A percentile compares a stretch with the other conserved stretches of the same genome.
phyloP scores from a whole-genome alignment of 2,797 vertebrate genomes.

The Enteromius thamalakanensis region DNA sequence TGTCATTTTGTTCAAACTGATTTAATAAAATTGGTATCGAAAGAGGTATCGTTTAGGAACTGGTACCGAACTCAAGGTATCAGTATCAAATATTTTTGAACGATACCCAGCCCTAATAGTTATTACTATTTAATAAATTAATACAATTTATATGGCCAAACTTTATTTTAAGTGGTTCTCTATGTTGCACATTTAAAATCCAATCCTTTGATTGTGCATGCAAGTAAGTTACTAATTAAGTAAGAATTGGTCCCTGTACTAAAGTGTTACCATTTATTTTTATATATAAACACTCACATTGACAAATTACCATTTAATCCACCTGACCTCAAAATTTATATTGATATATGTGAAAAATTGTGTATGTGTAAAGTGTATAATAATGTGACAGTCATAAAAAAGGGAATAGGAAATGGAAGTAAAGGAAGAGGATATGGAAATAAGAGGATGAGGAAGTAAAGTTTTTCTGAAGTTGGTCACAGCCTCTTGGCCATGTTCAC shows the following conservation, averaged over 20 bases:
- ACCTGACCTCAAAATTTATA: not conserved
- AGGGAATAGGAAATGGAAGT: not conserved
- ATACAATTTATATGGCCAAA: not conserved
- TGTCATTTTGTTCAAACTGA: too few species aligned
- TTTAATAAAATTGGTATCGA: too few species aligned
- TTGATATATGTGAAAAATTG: not conserved
- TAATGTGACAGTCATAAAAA: not conserved
- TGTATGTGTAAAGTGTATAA: not conserved
- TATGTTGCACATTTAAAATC: too few species aligned
- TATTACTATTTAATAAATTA: not conserved
- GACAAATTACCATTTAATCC: not conserved
- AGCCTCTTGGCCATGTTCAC: slow-evolving; percentile 44
- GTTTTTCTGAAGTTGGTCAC: slow-evolving; percentile 4
- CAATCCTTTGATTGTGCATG: not conserved
- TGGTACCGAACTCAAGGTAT: too few species aligned
- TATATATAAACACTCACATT: not conserved
- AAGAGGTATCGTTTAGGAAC: too few species aligned
- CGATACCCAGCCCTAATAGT: too few species aligned
- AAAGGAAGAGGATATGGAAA: not conserved
- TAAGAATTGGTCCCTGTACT: not conserved
- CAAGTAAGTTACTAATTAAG: not conserved
- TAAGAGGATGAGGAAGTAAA: not conserved
- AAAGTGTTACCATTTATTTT: not conserved
- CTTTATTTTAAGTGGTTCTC: too few species aligned
- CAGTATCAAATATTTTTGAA: too few species aligned